phyloP scores from a whole-genome alignment of 2,797 vertebrate species.

The Petrocephalus schoutedeni region DNA sequence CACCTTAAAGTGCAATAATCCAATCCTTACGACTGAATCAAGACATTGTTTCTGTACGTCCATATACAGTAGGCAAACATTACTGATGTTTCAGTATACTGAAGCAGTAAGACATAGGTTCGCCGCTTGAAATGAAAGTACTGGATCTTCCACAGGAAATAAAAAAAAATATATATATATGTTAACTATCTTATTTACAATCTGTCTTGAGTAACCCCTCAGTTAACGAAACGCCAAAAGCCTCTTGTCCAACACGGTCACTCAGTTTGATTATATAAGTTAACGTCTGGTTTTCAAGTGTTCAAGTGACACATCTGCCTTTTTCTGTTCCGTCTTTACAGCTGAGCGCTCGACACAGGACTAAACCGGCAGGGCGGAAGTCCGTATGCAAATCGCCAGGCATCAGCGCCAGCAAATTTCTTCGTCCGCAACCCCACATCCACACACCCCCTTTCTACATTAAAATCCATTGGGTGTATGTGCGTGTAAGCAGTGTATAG shows the following conservation, averaged over 20 bases:
- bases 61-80: slow-evolving; percentile 58
- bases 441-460: neutral
- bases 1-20: slow-evolving; percentile 35
- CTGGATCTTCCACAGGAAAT: slow-evolving; percentile 46
- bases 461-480: neutral
- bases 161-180: neutral
- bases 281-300: slow-evolving; percentile 42
- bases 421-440: neutral
- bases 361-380: slow-evolving; percentile 60
- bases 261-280: slow-evolving; percentile 31
- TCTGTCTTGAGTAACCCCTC: slow-evolving; percentile 16
- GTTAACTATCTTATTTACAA: slow-evolving; percentile 33
- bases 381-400: slow-evolving; percentile 60
- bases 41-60: slow-evolving; percentile 54
- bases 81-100: slow-evolving; percentile 51
- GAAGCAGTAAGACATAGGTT: slow-evolving; percentile 48
- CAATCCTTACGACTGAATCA: slow-evolving; percentile 42
- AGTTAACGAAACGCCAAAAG: neutral
- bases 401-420: slow-evolving; percentile 36
- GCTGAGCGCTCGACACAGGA: slow-evolving; percentile 53
- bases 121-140: slow-evolving; percentile 51
- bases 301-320: slow-evolving; percentile 36
- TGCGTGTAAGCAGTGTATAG: slow-evolving; percentile 8
- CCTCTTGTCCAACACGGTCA: slow-evolving; percentile 25
- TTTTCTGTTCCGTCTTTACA: slow-evolving; percentile 43